Percentiles rank a stretch among this genome's conserved stretches.
Conservation (phyloP, 1,140 invertebrate species). For the Eupristina koningsbergeri region DNA sequence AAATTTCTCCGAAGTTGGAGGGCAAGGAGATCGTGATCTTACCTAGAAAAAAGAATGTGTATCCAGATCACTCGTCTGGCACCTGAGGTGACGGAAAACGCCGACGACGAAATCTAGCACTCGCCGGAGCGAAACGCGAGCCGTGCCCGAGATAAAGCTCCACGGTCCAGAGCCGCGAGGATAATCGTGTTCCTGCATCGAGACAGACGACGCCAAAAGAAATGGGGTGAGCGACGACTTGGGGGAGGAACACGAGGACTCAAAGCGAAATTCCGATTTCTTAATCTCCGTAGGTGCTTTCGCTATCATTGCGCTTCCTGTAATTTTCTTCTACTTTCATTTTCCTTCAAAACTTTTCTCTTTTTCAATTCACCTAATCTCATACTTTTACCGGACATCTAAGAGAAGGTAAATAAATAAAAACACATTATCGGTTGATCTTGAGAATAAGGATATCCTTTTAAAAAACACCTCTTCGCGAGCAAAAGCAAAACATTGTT, state of each 20-base stretch:
- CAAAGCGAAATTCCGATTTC: background rate
- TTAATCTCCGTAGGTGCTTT: background rate
- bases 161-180: too few relatives aligned
- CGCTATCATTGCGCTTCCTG: background rate
- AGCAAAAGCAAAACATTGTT: background rate
- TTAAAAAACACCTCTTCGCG: too few relatives aligned
- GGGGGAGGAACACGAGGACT: background rate
- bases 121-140: background rate
- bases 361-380: too few relatives aligned
- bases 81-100: background rate
- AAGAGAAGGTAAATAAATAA: too few relatives aligned
- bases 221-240: background rate
- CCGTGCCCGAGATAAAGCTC: background rate
- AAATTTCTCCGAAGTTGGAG: background rate
- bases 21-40: background rate
- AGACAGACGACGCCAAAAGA: background rate
- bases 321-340: background rate
- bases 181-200: constrained; percentile 13
- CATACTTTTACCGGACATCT: too few relatives aligned
- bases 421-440: too few relatives aligned
- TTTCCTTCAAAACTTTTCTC: too few relatives aligned
- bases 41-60: background rate
- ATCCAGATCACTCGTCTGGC: background rate
- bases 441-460: too few relatives aligned
- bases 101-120: background rate